Evolutionary conservation across 2,113 vertebrate species (phyloP).

Genomic region (Ictidomys tridecemlineatus): DNA sequence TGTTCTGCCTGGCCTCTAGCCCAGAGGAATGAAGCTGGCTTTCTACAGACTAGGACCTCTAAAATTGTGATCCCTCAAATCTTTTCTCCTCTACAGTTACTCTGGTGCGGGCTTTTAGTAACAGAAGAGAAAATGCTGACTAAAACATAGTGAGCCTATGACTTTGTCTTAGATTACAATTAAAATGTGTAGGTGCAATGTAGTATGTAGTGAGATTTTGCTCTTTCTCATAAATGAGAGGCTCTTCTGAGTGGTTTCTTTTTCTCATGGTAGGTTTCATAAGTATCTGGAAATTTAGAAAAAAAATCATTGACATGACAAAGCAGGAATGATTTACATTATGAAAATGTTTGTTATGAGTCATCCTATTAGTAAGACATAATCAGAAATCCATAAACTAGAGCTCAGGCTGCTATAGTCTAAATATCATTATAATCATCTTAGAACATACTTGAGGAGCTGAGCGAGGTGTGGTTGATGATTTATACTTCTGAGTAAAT

Average conservation of each 20-base stretch:
- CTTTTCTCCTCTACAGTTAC: no score
- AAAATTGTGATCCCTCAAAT: no score
- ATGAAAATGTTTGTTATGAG: slow-evolving; percentile 14
- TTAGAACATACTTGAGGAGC: not conserved
- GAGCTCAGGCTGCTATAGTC: not conserved
- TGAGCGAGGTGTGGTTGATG: slow-evolving; percentile 27
- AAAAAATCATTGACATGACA: not conserved
- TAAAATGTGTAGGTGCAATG: slow-evolving; percentile 3
- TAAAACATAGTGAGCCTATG: not conserved
- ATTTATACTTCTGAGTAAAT: slow-evolving; percentile 57
- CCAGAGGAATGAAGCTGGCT: no score
- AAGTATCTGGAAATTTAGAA: slow-evolving; percentile 3
- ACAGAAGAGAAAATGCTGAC: no score
- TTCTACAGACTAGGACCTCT: no score
- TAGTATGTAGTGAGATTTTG: not conserved
- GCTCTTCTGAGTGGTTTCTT: not conserved
- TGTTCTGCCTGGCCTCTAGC: no score
- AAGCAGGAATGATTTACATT: not conserved
- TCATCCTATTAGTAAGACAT: not conserved
- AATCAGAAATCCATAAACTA: not conserved
- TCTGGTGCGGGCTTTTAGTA: no score
- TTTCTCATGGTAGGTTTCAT: not conserved
- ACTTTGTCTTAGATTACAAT: slow-evolving; percentile 70
- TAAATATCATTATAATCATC: not conserved
- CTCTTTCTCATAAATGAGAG: not conserved